Evolutionary conservation across 2,888 invertebrate genomes (phyloP).

Genomic region (Nemoura dubitans): DNA sequence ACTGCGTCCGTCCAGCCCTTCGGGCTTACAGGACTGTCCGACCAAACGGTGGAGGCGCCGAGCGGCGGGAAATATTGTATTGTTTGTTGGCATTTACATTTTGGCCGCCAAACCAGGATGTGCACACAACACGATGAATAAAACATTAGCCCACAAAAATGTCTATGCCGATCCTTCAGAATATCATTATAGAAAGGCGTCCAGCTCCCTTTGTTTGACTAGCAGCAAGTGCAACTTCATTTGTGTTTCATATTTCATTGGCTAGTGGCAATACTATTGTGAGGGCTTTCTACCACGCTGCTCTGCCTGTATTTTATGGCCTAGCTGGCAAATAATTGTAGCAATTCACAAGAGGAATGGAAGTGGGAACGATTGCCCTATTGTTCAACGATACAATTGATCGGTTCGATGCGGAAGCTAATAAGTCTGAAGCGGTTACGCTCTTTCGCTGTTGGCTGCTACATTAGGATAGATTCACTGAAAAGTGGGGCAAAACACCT

Average conservation of each 20-base stretch:
- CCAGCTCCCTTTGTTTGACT: not conserved
- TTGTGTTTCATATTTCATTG: slow-evolving; percentile 12
- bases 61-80: not conserved
- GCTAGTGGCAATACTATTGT: not conserved
- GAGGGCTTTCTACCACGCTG: not conserved
- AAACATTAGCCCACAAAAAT: not conserved
- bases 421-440: not conserved
- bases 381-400: not conserved
- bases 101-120: not conserved
- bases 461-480: not conserved
- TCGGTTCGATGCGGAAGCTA: not conserved
- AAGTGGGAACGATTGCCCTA: not conserved
- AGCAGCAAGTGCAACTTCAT: not conserved
- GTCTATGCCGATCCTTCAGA: not conserved
- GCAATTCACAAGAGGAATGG: not conserved
- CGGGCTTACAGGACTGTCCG: not conserved
- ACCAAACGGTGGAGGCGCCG: not conserved
- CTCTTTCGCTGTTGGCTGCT: not conserved
- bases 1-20: not conserved
- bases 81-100: not conserved
- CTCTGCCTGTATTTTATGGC: not conserved
- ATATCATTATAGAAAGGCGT: not conserved
- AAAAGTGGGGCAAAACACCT: not conserved
- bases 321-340: not conserved
- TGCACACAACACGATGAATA: not conserved